These are phyloP conservation scores for Hippolais icterina DNA, from an alignment of 2,113 vertebrate genomes.

Conservation along the genomic window DNA sequence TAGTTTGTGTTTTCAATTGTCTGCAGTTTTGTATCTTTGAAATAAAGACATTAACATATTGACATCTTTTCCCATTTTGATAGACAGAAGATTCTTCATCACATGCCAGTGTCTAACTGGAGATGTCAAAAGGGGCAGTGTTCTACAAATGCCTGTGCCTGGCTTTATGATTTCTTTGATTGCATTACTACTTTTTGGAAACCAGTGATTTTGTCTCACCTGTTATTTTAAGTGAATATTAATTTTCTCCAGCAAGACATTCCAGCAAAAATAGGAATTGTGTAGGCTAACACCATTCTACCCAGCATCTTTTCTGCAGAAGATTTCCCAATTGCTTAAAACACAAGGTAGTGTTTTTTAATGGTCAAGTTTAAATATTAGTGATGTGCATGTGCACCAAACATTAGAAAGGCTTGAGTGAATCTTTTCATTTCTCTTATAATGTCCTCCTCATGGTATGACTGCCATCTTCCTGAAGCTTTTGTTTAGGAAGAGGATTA, in stretches of 20 bases:
- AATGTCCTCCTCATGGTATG: not conserved
- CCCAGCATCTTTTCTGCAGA: not conserved
- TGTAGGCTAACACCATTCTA: not conserved
- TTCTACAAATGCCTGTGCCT: accelerated
- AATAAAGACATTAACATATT: not conserved
- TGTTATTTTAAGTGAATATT: not conserved
- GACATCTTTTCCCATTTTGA: not conserved
- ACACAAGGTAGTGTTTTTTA: not conserved
- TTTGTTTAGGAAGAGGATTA: not conserved
- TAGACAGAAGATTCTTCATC: not conserved
- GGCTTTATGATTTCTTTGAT: not conserved
- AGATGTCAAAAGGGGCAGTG: not conserved
- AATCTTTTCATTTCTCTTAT: not conserved
- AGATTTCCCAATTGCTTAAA: not conserved
- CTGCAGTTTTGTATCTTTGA: not conserved
- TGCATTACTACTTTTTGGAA: accelerated
- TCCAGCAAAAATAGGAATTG: not conserved
- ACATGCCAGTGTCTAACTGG: not conserved
- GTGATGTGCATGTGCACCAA: accelerated
- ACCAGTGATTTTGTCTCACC: not conserved
- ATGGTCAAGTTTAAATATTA: not conserved
- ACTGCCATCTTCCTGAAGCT: not conserved
- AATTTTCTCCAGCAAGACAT: not conserved
- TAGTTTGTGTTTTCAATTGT: not conserved
- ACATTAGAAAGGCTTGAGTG: not conserved